A percentile compares a stretch with the other conserved stretches of the same genome.
Conservation (phyloP, 2,113 vertebrate species). For the Equus przewalskii region DNA sequence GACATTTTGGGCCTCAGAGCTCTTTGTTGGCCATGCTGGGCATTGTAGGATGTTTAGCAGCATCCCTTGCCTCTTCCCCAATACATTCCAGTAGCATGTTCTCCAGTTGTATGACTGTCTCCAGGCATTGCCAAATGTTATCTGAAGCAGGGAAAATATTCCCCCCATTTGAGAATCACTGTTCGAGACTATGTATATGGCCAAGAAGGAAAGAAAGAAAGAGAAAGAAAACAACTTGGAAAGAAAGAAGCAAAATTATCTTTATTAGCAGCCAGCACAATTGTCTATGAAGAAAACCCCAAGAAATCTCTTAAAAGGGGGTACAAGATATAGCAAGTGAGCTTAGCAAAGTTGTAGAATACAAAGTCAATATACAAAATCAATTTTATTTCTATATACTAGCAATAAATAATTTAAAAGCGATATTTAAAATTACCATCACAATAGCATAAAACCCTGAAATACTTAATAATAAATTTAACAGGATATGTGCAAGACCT, state of each 20-base stretch:
- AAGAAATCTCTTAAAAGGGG: background rate
- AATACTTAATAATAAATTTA: background rate
- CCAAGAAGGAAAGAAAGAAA: no score
- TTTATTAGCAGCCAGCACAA: background rate
- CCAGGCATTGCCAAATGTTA: background rate
- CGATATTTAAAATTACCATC: background rate
- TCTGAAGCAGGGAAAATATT: background rate
- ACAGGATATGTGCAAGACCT: background rate
- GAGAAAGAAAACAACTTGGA: background rate
- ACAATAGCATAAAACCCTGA: background rate
- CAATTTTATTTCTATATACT: background rate
- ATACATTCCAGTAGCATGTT: background rate
- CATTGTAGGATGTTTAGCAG: background rate
- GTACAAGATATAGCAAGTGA: background rate
- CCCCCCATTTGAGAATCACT: background rate
- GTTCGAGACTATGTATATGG: background rate
- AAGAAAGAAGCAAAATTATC: background rate
- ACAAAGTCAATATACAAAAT: background rate
- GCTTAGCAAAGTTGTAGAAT: background rate
- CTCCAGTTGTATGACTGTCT: background rate
- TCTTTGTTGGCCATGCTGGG: background rate
- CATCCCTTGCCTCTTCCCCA: background rate
- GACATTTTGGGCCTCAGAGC: background rate
- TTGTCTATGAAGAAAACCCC: background rate
- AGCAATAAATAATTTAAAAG: background rate